Base-by-base conservation (phyloP, 1,140 invertebrate genomes). In the Drosophila tani region DNA sequence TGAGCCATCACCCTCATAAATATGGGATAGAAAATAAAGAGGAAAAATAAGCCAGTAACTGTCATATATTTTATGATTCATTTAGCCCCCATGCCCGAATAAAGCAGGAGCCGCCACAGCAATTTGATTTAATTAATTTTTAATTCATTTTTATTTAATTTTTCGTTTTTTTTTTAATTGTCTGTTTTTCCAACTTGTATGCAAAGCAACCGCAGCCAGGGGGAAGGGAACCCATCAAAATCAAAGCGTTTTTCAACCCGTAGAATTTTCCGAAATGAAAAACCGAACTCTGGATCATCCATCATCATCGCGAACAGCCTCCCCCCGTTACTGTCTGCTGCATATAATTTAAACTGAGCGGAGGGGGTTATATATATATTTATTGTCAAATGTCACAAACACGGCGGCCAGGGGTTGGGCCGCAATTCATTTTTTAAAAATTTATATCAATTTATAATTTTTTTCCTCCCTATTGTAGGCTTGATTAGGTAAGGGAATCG, bases 371-470 rank as follows among this genome's bases (percentile, higher is more conserved):
- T 81, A 76, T 57, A 79, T 67, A 65, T 82, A 75, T 84, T 85
- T 86, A 79, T 86, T 87, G 80, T 83, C 71, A 88, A 87, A 87
- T 83, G 81, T 87, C 84, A 87, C 76, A 83, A 83, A 80, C 83
- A 83, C 60, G 47, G 74, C 53, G 53, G 24, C 32, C 15, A 14
- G 32, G 53, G 64, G 40, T 17, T 53, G 40, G 53, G 47, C 32
- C 41, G 69, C 71, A 82, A 82, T 86, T 86, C 71, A 83, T 88
- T 88, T 87, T 87, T 87, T 86, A 58, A 68, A 85, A 85, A 85
- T 85, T 75, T 83, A 88, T 88, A 87, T 88, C 83, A 87, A 87
- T 88, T 87, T 87, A 87, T 87, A 84, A 88, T 83, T 83, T 87
- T 75, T 49, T 27, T 43, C 68, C 41, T n/a, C 50, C 76, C 86